Evolutionary conservation across 2,113 vertebrate genomes (phyloP).

Genomic region (Rhegmatorhina hoffmannsi): DNA sequence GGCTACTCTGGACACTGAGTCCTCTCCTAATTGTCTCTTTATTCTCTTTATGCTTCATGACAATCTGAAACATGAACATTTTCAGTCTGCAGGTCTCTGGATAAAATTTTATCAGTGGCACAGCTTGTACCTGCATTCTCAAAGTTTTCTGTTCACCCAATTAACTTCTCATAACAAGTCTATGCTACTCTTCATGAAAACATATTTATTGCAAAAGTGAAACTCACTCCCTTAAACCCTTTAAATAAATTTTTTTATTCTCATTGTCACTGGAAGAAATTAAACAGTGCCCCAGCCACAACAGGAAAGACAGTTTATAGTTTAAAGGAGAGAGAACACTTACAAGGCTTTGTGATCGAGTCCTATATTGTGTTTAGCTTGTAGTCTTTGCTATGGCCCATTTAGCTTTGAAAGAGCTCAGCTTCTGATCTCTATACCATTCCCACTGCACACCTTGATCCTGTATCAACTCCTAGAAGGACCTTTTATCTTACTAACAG

Average conservation of each 20-base stretch:
- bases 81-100: background rate
- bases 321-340: background rate
- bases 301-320: background rate
- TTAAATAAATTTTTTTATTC: background rate
- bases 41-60: background rate
- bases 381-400: background rate
- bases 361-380: background rate
- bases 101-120: background rate
- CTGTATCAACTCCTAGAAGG: background rate
- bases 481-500: slow-evolving; percentile 33
- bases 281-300: background rate
- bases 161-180: background rate
- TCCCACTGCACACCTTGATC: background rate
- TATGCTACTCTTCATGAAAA: background rate
- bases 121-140: background rate
- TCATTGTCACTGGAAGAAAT: background rate
- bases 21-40: background rate
- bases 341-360: background rate
- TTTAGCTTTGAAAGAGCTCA: slow-evolving; percentile 14
- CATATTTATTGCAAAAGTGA: background rate
- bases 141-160: background rate
- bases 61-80: background rate
- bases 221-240: background rate
- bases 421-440: background rate
- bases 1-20: background rate